Conservation (phyloP, 2,888 invertebrate genomes). For the Stegana nigrithorax region DNA sequence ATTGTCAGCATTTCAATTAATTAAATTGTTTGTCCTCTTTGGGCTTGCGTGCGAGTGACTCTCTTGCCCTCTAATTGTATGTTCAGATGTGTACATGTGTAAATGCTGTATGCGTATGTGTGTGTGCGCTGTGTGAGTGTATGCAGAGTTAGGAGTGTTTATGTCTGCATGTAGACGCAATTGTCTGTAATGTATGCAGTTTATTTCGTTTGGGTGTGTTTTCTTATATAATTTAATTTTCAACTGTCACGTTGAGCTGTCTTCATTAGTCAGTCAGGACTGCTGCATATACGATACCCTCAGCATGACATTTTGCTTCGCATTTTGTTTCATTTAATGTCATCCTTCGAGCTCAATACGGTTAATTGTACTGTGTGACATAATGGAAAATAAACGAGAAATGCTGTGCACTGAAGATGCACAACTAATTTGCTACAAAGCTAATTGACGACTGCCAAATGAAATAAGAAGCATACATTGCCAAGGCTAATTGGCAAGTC, state of each 20-base stretch:
- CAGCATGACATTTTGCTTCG: no score
- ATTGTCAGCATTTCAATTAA: conserved; percentile 5
- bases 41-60: not conserved
- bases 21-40: conserved; percentile 1
- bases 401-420: no score
- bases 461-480: no score
- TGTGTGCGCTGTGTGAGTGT: not conserved
- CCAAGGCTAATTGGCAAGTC: no score
- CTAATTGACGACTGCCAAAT: no score
- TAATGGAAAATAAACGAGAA: not conserved
- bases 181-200: not conserved
- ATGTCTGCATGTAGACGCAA: no score
- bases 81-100: not conserved
- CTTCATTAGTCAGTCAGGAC: no score
- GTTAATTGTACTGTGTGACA: conserved; percentile 1
- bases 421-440: no score
- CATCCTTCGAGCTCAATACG: no score
- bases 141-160: no score
- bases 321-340: no score
- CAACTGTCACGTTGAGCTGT: conserved; percentile 1
- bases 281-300: no score
- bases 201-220: not conserved
- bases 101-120: not conserved
- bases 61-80: not conserved
- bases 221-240: conserved; percentile 11